Conservation (phyloP, 2,113 vertebrate species). For the Nycticebus coucang region DNA sequence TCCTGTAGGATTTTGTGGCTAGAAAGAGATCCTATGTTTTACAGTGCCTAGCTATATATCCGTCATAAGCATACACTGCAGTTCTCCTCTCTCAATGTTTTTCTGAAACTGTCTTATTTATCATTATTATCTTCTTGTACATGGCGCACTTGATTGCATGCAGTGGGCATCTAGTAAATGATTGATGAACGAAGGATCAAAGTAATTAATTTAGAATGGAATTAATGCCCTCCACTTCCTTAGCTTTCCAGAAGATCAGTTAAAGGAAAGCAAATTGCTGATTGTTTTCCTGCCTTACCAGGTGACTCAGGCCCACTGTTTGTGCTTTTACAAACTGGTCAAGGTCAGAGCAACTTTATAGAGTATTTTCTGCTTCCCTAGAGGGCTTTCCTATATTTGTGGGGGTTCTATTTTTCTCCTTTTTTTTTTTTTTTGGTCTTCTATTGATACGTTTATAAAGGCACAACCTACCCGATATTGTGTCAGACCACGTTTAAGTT, state of each 20-base stretch:
- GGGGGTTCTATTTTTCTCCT: neutral
- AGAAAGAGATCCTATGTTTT: neutral
- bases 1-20: neutral
- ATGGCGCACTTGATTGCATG: neutral
- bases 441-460: neutral
- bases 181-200: neutral
- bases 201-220: neutral
- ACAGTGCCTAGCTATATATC: neutral
- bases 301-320: neutral
- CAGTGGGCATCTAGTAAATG: neutral
- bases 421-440: constrained; percentile 3
- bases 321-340: neutral
- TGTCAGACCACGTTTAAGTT: neutral
- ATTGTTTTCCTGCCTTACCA: neutral
- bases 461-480: neutral
- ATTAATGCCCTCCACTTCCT: neutral
- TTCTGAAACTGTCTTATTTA: neutral
- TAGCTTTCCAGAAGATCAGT: neutral
- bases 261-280: neutral
- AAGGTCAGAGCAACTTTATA: neutral
- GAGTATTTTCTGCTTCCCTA: neutral
- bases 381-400: neutral
- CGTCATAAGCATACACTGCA: neutral
- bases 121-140: neutral
- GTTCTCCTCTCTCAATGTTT: neutral